Base-by-base conservation (phyloP, 2,888 invertebrate genomes). In the Smittia aterrima region DNA sequence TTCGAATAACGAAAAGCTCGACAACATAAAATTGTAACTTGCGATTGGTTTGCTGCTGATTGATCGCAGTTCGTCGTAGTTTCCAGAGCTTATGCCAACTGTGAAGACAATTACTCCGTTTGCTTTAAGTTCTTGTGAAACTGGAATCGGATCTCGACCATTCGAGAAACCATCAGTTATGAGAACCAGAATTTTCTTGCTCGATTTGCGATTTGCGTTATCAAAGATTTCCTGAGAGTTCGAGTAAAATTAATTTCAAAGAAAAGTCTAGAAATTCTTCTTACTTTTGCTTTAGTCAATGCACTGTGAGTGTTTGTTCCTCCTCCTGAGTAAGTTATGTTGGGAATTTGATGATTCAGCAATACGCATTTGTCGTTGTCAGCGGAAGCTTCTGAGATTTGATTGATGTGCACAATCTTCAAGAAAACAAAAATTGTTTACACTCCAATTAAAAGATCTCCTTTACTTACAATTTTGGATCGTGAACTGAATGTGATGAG, bases 81-180 rank as follows among this genome's bases (percentile, higher is more conserved):
- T 90, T 13, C 90, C 90, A 77, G 87, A 62, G 11, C 72, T 72
- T 13, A 72, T 72, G 13, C 81, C 86, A 74, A 85, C 84, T 0
- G 87, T 86, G 76, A 87, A 86, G 73, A 87, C 84, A 1, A 83
- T 84, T 0, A 85, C 84, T 40, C 85, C 83, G 13, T 83, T 79
- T 38, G 84, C 82, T 78, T 87, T 86, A 2, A 90, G 80, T 53
- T 85, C 81, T 58, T 83, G 82, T 0, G 90, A 89, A 1, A 87
- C 83, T 0, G 87, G 86, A 7, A 87, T 81, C 0, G 90, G 90
- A 81, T 89, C 87, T 0, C 88, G 89, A 1, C 89, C 89, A 79
- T 89, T 90, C 4, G 89, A 89, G 79, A 88, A 90, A 13, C 90
- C 90, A 78, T 90, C 90, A 0, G 90, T 90, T 76, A 90, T 86